Percentiles rank a stretch among this genome's conserved stretches.
Conservation (phyloP, 2,888 invertebrate species). For the Rhorus exstirpatorius region DNA sequence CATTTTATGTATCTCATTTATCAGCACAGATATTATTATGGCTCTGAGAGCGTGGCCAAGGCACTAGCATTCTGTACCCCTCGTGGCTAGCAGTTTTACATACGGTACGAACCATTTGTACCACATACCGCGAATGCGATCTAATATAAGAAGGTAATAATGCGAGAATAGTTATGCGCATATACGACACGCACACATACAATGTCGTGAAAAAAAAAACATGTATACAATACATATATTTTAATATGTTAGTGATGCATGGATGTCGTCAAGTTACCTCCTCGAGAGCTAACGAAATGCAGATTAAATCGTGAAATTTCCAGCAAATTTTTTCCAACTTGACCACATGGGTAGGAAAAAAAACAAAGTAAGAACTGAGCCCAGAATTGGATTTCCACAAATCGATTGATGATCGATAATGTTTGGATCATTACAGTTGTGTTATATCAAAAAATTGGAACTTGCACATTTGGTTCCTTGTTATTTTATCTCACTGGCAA, state of each 20-base stretch:
- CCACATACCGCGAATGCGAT: constrained; percentile 78
- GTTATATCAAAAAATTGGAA: too few relatives aligned
- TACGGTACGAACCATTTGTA: constrained; percentile 84
- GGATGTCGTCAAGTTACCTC: constrained; percentile 6
- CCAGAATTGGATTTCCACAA: too few relatives aligned
- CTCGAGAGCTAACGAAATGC: neutral
- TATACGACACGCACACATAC: neutral
- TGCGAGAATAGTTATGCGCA: constrained; percentile 74
- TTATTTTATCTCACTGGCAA: too few relatives aligned
- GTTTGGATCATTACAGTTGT: too few relatives aligned
- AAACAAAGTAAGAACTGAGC: too few relatives aligned
- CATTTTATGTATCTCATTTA: constrained; percentile 85
- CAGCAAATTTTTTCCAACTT: neutral
- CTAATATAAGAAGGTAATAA: constrained; percentile 85
- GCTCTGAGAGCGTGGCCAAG: constrained; percentile 77
- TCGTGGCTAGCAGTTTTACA: constrained; percentile 83
- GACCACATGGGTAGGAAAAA: too few relatives aligned
- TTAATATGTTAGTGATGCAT: neutral
- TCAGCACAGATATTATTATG: constrained; percentile 85
- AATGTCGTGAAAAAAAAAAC: constrained; percentile 3
- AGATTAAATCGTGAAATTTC: constrained; percentile 7
- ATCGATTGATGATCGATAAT: too few relatives aligned
- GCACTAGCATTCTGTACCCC: constrained; percentile 75
- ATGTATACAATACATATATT: neutral
- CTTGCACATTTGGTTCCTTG: too few relatives aligned